Evolutionary conservation across 92 coral and sea anemone genomes (phyloP).

Genomic region (Bergia sp.): DNA sequence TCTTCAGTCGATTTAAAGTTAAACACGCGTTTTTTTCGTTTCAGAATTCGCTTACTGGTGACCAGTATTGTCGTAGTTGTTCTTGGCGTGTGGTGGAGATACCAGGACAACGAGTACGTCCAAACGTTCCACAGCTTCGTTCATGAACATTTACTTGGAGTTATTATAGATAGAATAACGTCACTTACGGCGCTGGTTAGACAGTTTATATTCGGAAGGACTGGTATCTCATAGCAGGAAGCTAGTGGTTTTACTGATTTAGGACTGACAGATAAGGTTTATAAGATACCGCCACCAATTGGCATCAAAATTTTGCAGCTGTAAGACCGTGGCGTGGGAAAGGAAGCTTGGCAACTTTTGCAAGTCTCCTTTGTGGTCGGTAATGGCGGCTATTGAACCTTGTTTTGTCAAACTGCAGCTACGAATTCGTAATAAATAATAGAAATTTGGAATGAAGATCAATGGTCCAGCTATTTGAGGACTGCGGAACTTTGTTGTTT

Average conservation of each 20-base stretch:
- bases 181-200: constrained; percentile 15
- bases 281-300: neutral
- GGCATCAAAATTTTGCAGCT: neutral
- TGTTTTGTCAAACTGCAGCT: no score
- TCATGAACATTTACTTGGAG: constrained; percentile 4
- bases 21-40: neutral
- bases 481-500: no score
- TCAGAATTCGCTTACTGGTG: constrained; percentile 33
- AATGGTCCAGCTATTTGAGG: no score
- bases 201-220: constrained; percentile 20
- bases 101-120: constrained; percentile 32
- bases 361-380: no score
- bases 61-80: constrained; percentile 20
- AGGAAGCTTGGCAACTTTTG: no score
- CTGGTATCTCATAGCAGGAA: constrained; percentile 10
- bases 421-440: no score
- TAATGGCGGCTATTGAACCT: no score
- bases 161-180: constrained; percentile 15
- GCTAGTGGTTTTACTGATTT: neutral
- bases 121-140: constrained; percentile 27
- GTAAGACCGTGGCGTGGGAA: no score
- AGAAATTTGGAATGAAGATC: no score
- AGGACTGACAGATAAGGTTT: neutral
- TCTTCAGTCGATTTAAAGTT: neutral
- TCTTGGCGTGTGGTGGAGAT: constrained; percentile 38